Percentiles rank a stretch among this genome's conserved stretches.
phyloP scores from a whole-genome alignment of 2,888 invertebrate genomes.

The Oscheius sp. region DNA sequence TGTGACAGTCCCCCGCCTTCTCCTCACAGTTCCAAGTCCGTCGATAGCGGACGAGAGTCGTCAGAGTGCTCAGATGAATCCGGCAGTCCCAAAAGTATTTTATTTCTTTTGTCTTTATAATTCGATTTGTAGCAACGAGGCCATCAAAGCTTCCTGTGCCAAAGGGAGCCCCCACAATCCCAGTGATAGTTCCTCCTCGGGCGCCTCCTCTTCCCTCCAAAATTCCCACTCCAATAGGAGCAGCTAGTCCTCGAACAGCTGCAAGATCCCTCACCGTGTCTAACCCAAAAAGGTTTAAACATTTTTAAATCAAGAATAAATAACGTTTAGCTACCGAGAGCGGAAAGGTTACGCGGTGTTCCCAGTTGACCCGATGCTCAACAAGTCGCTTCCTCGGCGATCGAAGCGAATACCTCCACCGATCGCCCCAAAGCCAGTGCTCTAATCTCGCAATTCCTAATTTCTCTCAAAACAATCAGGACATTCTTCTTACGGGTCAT shows the following conservation, averaged over 20 bases:
- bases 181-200: constrained; percentile 16
- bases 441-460: background rate
- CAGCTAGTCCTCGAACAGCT: constrained; percentile 24
- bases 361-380: constrained; percentile 62
- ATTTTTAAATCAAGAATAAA: background rate
- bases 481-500: constrained; percentile 23
- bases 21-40: constrained; percentile 41
- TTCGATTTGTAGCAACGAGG: background rate
- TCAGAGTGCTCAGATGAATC: constrained; percentile 26
- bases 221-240: constrained; percentile 35
- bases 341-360: constrained; percentile 66
- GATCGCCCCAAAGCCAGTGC: constrained; percentile 14
- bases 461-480: constrained; percentile 13
- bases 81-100: constrained; percentile 27
- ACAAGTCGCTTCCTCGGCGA: constrained; percentile 61
- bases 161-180: constrained; percentile 32
- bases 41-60: constrained; percentile 51
- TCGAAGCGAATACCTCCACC: constrained; percentile 30
- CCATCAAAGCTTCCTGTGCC: constrained; percentile 47
- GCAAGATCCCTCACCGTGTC: constrained; percentile 1
- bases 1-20: constrained; percentile 9
- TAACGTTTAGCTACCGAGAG: constrained; percentile 41
- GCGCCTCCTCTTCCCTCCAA: constrained; percentile 26
- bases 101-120: background rate
- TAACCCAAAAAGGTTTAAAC: background rate